Evolutionary conservation across 2,888 invertebrate species (phyloP), one percentile per base, ranked within the genome.

Genomic region (Eudasyphora cyanicolor): DNA sequence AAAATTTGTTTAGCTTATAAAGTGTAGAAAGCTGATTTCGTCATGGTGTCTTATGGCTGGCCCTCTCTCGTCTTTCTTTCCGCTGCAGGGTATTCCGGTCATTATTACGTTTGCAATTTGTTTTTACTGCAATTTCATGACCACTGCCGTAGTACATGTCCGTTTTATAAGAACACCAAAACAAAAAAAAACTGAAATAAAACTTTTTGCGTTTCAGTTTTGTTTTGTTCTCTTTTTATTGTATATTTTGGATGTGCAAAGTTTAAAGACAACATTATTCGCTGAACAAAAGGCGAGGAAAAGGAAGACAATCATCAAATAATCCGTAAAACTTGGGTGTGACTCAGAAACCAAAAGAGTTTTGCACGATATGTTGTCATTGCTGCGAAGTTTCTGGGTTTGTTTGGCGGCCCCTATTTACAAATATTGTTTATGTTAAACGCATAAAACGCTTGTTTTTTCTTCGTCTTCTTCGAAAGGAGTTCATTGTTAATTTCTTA

Each of bases 91-190:
- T n/a, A n/a, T 45, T 75, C 62, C 62, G 80, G 62, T 76, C 62
- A 75, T 75, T 81, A 51, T 82, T 57, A 24, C 35, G 45, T 76
- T 79, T 51, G 54, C 60, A 74, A 69, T 38, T 67, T 67, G 67
- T 62, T 83, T 80, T 83, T 74, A 75, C 77, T 83, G 83, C 62
- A 80, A 70, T 83, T 80, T 84, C 83, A 81, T 84, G 83, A 81
- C 80, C 81, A 80, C 64, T 80, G 70, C 77, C 24, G 21, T n/a
- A 35, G 67, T 67, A 14, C 67, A 84, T 71, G 78, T 75, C 74
- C 70, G 64, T 75, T 80, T 80, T 74, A 54, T 80, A 74, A 54
- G 32, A 77, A 80, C 17, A 51, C 54, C n/a, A 64, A 14, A 76
- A 49, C 17, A 42, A 27, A 35, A 49, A 76, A 45, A 76, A 64